phyloP scores from a whole-genome alignment of 2,888 invertebrate genomes.

The Nemotelus pantherinus region DNA sequence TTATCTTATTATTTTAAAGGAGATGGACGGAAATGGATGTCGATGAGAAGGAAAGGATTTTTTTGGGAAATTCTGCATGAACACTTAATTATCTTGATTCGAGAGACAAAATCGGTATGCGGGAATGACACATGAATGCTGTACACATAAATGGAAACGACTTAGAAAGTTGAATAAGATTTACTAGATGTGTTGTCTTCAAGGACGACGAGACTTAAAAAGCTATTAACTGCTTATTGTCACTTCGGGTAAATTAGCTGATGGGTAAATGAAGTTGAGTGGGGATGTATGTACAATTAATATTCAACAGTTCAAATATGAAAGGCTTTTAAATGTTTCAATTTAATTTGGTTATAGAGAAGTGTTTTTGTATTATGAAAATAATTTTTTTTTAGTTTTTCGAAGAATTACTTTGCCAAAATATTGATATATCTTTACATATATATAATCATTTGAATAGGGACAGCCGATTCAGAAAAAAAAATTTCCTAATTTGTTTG shows the following conservation, averaged over 20 bases:
- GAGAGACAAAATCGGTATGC: slow-evolving; percentile 18
- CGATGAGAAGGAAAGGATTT: neutral
- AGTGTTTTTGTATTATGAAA: too few relatives aligned
- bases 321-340: too few relatives aligned
- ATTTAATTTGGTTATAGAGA: too few relatives aligned
- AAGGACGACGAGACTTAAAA: slow-evolving; percentile 28
- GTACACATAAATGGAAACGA: slow-evolving; percentile 24
- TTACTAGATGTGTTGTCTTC: slow-evolving; percentile 24
- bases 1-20: too few relatives aligned
- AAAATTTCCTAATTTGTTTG: too few relatives aligned
- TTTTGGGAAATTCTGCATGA: neutral
- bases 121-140: slow-evolving; percentile 32
- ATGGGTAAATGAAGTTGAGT: neutral
- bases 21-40: neutral
- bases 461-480: too few relatives aligned
- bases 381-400: too few relatives aligned
- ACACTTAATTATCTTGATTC: slow-evolving; percentile 40
- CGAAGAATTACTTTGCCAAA: too few relatives aligned
- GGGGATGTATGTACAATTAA: too few relatives aligned
- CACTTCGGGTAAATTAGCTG: slow-evolving; percentile 20
- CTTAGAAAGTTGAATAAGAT: slow-evolving; percentile 20
- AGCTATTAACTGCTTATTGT: slow-evolving; percentile 39
- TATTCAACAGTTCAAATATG: neutral
- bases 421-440: too few relatives aligned
- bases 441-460: too few relatives aligned